Evolutionary conservation across 2,888 invertebrate species (phyloP), one percentile per base, ranked within the genome.

Genomic region (Agonum fuliginosum): DNA sequence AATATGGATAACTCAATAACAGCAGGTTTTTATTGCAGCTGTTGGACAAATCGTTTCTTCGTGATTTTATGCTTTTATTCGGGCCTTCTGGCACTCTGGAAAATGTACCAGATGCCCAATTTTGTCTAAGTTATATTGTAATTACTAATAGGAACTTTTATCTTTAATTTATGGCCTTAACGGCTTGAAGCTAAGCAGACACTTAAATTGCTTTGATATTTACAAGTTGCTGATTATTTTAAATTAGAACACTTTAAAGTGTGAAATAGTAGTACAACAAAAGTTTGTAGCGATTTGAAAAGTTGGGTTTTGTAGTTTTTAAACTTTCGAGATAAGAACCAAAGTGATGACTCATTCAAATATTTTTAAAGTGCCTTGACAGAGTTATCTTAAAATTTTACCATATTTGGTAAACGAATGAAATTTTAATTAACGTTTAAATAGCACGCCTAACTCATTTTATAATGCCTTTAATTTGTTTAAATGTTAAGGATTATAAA

Each of bases 1-100:
- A 34, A 72, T 72, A 54, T 72, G 72, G 72, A 3, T 24, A 72
- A 54, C 54, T 46, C 72, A 72, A 72, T 72, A 72, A 22, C 72
- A 54, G 54, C 41, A 19, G 19, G 72, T 54, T 71, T 71, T 71
- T 72, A 37, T 54, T 24, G 10, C 70, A 46, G 27, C 70, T 46
- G 43, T 24, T 41, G 12, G 5, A 41, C 41, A 62, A 62, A 62
- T 34, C n/a, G 62, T 30, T 67, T 70, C 70, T 70, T 46, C 1
- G 10, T 1, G 65, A 67, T 22, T 67, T 67, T 17, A 20, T 43
- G n/a, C 37, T 43, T 70, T 46, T 70, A 43, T 43, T 70, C 10
- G 46, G 30, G n/a, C 46, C 69, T 30, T 22, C 20, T 41, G 22
- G 69, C 69, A 24, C 14, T 22, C 20, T 41, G 22, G 69, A 43